phyloP scores from a whole-genome alignment of 1,140 invertebrate genomes.

The Procambarus virginalis region DNA sequence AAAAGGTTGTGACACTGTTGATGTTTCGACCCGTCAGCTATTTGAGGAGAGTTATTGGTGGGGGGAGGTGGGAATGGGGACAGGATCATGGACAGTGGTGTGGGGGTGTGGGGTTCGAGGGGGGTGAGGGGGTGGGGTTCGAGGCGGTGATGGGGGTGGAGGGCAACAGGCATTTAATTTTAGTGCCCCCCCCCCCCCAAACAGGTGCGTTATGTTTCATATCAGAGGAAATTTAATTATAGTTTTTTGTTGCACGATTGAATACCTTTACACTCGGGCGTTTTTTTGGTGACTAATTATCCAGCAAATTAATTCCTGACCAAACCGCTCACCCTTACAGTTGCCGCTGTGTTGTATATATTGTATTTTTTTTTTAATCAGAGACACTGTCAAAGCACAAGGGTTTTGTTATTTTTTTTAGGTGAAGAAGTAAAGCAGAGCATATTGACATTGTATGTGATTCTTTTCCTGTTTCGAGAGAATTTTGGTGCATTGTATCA shows the following conservation, averaged over 20 bases:
- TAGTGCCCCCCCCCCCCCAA: background rate
- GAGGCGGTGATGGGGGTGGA: background rate
- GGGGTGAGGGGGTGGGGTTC: background rate
- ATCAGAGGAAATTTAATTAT: slow-evolving; percentile 30
- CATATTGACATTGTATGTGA: too few relatives aligned
- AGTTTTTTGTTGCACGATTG: background rate
- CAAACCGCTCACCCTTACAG: background rate
- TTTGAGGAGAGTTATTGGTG: background rate
- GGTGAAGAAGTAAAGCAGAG: too few relatives aligned
- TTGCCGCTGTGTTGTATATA: background rate
- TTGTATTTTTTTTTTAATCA: background rate
- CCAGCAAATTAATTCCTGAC: slow-evolving; percentile 18
- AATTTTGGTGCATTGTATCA: too few relatives aligned
- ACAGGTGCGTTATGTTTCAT: slow-evolving; percentile 16
- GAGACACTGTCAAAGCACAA: too few relatives aligned
- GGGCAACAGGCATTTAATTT: background rate
- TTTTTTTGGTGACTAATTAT: slow-evolving; percentile 17
- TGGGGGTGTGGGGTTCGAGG: background rate
- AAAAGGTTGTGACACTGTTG: too few relatives aligned
- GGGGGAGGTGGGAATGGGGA: background rate
- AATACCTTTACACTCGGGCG: slow-evolving; percentile 17
- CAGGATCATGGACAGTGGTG: background rate
- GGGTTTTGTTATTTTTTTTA: too few relatives aligned
- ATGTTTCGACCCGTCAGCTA: too few relatives aligned
- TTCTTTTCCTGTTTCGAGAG: too few relatives aligned